Evolutionary conservation across 2,888 invertebrate species (phyloP).

Genomic region (Hydrotaea diabolus): DNA sequence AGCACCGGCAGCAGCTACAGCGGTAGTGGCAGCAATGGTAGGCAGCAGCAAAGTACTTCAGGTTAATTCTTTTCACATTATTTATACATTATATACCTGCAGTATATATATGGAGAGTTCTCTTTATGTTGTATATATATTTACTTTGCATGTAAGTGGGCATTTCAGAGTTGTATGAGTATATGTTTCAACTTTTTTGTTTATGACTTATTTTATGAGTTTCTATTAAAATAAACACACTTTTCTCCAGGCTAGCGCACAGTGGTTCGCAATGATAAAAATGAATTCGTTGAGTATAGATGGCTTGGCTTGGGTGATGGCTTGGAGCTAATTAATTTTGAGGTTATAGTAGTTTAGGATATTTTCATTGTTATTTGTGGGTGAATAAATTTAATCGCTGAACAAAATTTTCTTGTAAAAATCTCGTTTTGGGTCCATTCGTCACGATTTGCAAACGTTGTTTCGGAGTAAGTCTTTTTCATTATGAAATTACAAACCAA

Average conservation of each 20-base stretch:
- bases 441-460: too few species aligned
- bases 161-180: background rate
- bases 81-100: slow-evolving; percentile 16
- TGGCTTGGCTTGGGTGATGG: too few species aligned
- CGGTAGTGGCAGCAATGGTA: background rate
- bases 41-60: slow-evolving; percentile 13
- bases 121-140: background rate
- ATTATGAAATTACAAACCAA: too few species aligned
- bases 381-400: too few species aligned
- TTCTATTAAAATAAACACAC: slow-evolving; percentile 23
- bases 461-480: too few species aligned
- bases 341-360: too few species aligned
- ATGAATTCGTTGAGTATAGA: too few species aligned
- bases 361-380: too few species aligned
- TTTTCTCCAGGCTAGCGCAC: background rate
- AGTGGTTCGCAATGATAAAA: too few species aligned
- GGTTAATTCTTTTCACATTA: background rate
- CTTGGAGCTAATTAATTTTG: too few species aligned
- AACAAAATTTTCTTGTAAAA: too few species aligned
- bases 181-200: background rate
- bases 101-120: background rate
- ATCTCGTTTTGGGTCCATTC: too few species aligned
- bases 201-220: slow-evolving; percentile 28
- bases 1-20: background rate
- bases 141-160: background rate